Evolutionary conservation across 2,797 vertebrate species (phyloP).

Genomic region (Falco columbarius): DNA sequence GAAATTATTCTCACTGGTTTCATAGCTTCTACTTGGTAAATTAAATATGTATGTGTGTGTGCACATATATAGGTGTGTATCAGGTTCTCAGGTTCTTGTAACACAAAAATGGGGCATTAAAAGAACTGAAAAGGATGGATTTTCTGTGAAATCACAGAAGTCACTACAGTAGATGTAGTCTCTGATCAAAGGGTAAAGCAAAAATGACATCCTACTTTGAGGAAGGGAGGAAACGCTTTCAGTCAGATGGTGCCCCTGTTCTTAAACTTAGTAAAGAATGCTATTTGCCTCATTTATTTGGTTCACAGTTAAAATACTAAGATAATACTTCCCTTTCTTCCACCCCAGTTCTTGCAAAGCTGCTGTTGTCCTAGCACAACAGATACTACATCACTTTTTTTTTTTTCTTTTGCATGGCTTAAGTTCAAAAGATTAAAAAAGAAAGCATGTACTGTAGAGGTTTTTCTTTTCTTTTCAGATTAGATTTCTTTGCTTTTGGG

Average conservation of each 20-base stretch:
- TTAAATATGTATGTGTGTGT: too few relatives aligned
- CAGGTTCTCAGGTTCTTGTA: neutral
- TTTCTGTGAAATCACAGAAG: neutral
- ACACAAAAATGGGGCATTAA: neutral
- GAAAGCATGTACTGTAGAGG: neutral
- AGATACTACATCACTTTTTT: neutral
- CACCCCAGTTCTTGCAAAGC: neutral
- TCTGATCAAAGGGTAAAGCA: slow-evolving; percentile 3
- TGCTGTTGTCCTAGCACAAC: neutral
- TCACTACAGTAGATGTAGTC: neutral
- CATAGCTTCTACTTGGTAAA: neutral
- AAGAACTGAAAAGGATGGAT: neutral
- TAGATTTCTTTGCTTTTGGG: rapidly evolving
- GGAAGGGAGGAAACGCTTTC: neutral
- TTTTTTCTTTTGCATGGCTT: neutral
- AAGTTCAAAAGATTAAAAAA: neutral
- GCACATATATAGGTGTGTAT: neutral
- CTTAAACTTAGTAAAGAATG: neutral
- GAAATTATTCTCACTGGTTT: neutral
- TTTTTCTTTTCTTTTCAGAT: neutral
- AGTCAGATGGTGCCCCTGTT: neutral
- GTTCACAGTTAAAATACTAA: neutral
- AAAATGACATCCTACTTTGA: neutral
- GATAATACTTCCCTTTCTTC: neutral
- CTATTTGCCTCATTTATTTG: neutral